Evolutionary conservation across 2,888 invertebrate species (phyloP), one percentile per base, ranked within the genome.

Genomic region (Ligdia adustata): DNA sequence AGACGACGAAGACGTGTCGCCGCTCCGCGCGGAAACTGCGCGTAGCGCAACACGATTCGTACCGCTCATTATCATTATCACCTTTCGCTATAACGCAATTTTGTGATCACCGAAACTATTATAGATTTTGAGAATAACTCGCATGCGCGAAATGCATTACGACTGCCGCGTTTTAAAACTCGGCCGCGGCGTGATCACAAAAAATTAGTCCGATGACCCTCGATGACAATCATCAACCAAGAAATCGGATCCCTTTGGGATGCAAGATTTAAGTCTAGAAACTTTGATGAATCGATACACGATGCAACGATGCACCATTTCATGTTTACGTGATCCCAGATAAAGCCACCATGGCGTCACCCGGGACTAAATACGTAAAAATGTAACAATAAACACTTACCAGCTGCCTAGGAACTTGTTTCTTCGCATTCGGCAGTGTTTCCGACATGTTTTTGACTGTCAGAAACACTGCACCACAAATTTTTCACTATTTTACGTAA

Each of bases 311-410:
- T 90, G 90, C 90, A 90, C 89, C 90, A 89, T 90, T 89, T 89
- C 88, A 84, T 90, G 91, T 91, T 91, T 92, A 92, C 92, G 92
- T 92, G 92, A 91, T 91, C 89, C 90, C 89, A 90, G 90, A 91
- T 90, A 90, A 87, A 88, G 88, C 90, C 91, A 91, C 91, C 91
- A 92, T 92, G 92, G 92, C 92, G 92, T 91, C 90, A 90, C 90
- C 88, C 90, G 87, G 89, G 90, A 89, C 89, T 82, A 86, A 87
- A 89, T 89, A 87, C 80, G 85, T 80, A 87, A 83, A 89, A 86
- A 81, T 74, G 55, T 81, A 82, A 85, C 82, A 84, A 82, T 82
- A 81, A 87, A 80, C 81, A 91, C 92, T 92, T 81, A 93, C 93
- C 91, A 93, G 89, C 71, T 92, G 92, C 65, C 92, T 91, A 57